phyloP scores from a whole-genome alignment of 2,888 invertebrate species.

The Chrysina gloriosa region DNA sequence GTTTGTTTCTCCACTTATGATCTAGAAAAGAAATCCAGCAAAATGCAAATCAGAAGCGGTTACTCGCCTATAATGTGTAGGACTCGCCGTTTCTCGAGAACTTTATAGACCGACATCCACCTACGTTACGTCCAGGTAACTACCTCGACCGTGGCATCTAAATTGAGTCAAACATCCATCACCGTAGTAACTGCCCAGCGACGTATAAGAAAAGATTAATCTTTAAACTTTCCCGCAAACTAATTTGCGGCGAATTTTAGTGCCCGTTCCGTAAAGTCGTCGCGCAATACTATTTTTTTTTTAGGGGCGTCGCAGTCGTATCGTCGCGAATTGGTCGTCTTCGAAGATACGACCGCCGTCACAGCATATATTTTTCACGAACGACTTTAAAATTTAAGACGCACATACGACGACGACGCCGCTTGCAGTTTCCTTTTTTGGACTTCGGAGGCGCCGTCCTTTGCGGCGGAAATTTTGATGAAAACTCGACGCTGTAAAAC shows the following conservation, averaged over 20 bases:
- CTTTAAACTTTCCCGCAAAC: slow-evolving; percentile 10
- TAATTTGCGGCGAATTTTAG: slow-evolving; percentile 25
- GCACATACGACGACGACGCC: neutral
- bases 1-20: too few species aligned
- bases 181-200: neutral
- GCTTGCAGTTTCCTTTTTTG: neutral
- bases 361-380: neutral
- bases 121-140: too few species aligned
- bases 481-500: slow-evolving; percentile 46
- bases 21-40: too few species aligned
- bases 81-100: too few species aligned
- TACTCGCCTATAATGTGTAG: too few species aligned
- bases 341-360: neutral
- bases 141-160: too few species aligned
- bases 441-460: neutral
- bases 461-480: slow-evolving; percentile 52
- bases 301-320: neutral
- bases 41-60: too few species aligned
- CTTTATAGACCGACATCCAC: too few species aligned
- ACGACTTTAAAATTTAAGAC: neutral
- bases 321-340: neutral
- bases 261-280: neutral
- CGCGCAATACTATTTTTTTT: neutral
- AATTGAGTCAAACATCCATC: neutral
- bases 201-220: slow-evolving; percentile 23